Base-by-base conservation (phyloP, 2,888 invertebrate species). In the Hirudinaria manillensis region DNA sequence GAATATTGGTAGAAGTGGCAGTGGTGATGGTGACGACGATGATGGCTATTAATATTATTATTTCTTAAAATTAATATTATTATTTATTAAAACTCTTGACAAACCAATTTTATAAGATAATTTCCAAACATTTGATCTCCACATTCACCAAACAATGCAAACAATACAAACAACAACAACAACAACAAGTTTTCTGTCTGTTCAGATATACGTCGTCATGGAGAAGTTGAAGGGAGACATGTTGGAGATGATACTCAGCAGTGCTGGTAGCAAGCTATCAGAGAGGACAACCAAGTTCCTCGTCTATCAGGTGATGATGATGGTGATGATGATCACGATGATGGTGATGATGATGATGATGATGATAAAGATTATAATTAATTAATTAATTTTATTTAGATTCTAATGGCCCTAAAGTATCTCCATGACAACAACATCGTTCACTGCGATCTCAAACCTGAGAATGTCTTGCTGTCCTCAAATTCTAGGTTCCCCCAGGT, bases 181-280 rank as follows among this genome's bases (percentile, higher is more conserved):
- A 13, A 55, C 10, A 16, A 53, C 29, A 55, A 72, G 16, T 19
- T 34, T 10, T 13, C 10, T 24, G n/a, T n/a, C n/a, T n/a, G n/a
- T 45, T 45, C 45, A 45, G 80, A 98, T 99, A 83, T 99, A 97
- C 87, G 98, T 99, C 24, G 96, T 99, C 0, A 99, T 99, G 98
- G 99, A 99, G 87, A 99, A 99, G 86, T 88, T 99, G 75, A 92
- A 93, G 83, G 97, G 99, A 0, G 99, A 99, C 85, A 99, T 99
- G 99, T 87, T 99, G 80, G 99, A 99, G 87, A 99, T 99, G 99
- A 99, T 99, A 82, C 88, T 99, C 76, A 94, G 93, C 10, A 94
- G 94, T 81, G 93, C 95, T 82, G 91, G 90, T 78, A 95, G 97
- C 0, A 89, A 96, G 65, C 89, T 99, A 51, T 92, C 92, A n/a